phyloP scores from a whole-genome alignment of 2,797 vertebrate species.

The Etheostoma nigrum region DNA sequence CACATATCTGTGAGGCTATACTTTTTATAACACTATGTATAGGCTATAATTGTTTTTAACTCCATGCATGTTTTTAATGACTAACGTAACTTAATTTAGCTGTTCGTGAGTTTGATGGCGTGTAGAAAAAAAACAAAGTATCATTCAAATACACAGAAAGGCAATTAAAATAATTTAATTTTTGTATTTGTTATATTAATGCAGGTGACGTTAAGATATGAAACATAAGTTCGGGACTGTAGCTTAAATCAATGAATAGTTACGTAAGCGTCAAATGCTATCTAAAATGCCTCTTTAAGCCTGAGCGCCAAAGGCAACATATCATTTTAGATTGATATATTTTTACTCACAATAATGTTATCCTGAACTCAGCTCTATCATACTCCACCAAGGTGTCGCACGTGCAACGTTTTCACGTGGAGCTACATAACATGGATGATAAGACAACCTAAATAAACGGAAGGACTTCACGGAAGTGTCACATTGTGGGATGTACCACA shows the following conservation, averaged over 20 bases:
- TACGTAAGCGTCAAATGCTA: neutral
- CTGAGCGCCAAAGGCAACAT: fast-evolving
- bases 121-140: neutral
- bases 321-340: fast-evolving
- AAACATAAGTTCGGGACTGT: neutral
- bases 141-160: neutral
- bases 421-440: too few relatives aligned
- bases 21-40: neutral
- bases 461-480: slow-evolving; percentile 33
- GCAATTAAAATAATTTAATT: fast-evolving
- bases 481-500: slow-evolving; percentile 46
- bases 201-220: neutral
- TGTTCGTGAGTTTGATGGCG: neutral
- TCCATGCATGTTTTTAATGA: neutral
- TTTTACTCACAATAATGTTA: slow-evolving; percentile 36
- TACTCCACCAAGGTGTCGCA: fast-evolving
- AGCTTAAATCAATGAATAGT: neutral
- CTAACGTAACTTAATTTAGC: neutral
- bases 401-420: slow-evolving; percentile 54
- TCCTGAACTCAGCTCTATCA: fast-evolving
- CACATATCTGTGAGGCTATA: neutral
- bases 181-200: neutral
- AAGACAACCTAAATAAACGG: neutral
- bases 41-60: neutral
- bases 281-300: neutral